phyloP scores from a whole-genome alignment of 2,797 vertebrate genomes.

The Coregonus suidteri region DNA sequence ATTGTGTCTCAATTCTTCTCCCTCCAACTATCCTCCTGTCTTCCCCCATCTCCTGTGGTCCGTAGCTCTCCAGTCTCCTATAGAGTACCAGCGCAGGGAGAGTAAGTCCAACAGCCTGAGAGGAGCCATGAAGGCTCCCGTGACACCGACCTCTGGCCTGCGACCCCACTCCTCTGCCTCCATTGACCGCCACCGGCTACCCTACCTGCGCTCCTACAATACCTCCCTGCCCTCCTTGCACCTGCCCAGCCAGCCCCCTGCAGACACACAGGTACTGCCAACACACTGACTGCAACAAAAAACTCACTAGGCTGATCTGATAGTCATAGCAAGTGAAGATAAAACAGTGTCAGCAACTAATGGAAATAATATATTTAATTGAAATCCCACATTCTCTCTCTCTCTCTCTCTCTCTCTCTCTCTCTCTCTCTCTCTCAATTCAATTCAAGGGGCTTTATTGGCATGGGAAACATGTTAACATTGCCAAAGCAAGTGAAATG shows the following conservation, averaged over 20 bases:
- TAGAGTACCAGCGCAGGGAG: conserved; percentile 89
- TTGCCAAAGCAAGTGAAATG: too few relatives aligned
- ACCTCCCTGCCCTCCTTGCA: conserved; percentile 81
- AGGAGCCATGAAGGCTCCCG: conserved; percentile 65
- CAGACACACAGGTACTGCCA: conserved; percentile 8
- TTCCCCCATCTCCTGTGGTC: conserved; percentile 2
- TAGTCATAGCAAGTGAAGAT: too few relatives aligned
- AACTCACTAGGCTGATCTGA: neutral
- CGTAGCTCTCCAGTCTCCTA: conserved; percentile 84
- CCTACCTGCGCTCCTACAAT: conserved; percentile 72
- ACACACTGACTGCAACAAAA: neutral
- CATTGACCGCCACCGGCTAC: conserved; percentile 69
- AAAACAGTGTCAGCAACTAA: too few relatives aligned
- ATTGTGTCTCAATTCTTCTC: neutral
- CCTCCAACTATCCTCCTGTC: neutral
- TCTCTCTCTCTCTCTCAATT: conserved; percentile 9
- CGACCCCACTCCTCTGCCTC: conserved; percentile 75
- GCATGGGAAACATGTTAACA: too few relatives aligned
- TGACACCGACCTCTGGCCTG: conserved; percentile 56
- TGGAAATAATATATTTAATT: too few relatives aligned
- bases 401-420: neutral
- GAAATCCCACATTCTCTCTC: neutral
- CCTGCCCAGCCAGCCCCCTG: conserved; percentile 59
- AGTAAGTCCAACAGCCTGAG: conserved; percentile 85
- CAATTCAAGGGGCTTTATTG: too few relatives aligned